Evolutionary conservation across 2,113 vertebrate genomes (phyloP), one percentile per base, ranked within the genome.

Genomic region (Megaleporinus macrocephalus): DNA sequence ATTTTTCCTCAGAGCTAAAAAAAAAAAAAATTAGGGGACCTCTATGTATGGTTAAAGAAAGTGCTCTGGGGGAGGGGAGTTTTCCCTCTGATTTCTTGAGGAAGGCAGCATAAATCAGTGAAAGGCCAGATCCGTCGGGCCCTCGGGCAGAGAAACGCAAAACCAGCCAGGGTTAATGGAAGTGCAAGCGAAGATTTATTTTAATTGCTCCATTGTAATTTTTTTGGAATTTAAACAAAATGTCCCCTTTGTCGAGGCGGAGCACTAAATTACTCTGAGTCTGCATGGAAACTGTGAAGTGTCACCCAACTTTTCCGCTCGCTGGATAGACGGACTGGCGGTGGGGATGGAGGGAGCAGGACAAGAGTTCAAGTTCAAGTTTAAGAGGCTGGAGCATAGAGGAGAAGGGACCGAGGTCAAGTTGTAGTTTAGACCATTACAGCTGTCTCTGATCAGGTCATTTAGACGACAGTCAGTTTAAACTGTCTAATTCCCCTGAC

Each of bases 131-230:
- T 91, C 86, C 88, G 85, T 79, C 3, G 86, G 82, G 87, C 86
- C 87, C 81, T 73, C 61, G 44, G 24, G 57, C 80, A 87, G 81
- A 73, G 87, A 88, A 93, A 93, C 83, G 79, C 81, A 90, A 92
- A 92, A 90, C 86, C 81, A 85, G 84, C 36, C 15, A 78, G 86
- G 92, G 91, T 93, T 91, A 93, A 90, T 89, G 89, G 85, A 89
- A 93, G 91, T 93, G 91, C 93, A 92, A 22, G 83, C 79, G 85
- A 78, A 92, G 91, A 93, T 93, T 93, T 93, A 93, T 93, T 94
- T 93, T 89, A 93, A 92, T 94, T 93, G 82, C 87, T 90, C 80
- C 85, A 87, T 87, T 91, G 89, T 90, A 90, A 91, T 89, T 91
- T 92, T 36, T 79, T 74, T 88, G 73, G 47, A 87, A 88, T 86